Evolutionary conservation across 92 coral and sea anemone species (phyloP), one percentile per base, ranked within the genome.

Genomic region (Zoanthus sansibaricus): DNA sequence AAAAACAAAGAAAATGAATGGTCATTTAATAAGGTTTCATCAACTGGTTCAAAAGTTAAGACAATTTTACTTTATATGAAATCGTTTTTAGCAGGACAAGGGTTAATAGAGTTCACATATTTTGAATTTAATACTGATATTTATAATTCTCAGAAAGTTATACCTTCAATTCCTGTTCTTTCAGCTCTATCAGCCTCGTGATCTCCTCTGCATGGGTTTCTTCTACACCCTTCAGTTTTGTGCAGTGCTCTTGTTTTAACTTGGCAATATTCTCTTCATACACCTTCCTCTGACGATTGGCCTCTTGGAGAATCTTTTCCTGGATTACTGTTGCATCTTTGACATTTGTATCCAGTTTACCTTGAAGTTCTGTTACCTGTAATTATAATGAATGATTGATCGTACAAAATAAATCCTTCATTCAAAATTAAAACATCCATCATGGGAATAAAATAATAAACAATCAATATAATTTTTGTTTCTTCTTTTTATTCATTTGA

Each of bases 141-240:
- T 49, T 4, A 49, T 7, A 49, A 49, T 49, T 49, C 55, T 49
- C 5, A 49, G 1, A 49, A 49, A 7, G 5, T 76, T 58, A 11
- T 94, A 96, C 99, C 97, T 93, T 94, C 3, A 95, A 71, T 47
- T 97, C 94, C 84, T 97, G 93, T 68, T 92, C 98, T 90, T 92
- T 93, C 12, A 90, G 55, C 17, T 78, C 94, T 16, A 86, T 90
- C 85, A 92, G 82, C 42, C 75, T 92, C 67, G 74, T 83, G 47
- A 97, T 87, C 75, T 95, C 98, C 30, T 71, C 91, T 44, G 73
- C 83, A 79, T 97, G 94, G 16, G 82, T 71, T 46, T 77, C 93
- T 86, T 91, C 88, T 82, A 88, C 52, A 54, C 87, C 87, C 66
- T 97, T 92, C 45, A 97, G 71, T 64, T 92, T 94, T 56, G 85